A percentile compares a stretch with the other conserved stretches of the same genome.
Evolutionary conservation across 2,888 invertebrate species (phyloP).

Genomic region (Epinotia demarniana): DNA sequence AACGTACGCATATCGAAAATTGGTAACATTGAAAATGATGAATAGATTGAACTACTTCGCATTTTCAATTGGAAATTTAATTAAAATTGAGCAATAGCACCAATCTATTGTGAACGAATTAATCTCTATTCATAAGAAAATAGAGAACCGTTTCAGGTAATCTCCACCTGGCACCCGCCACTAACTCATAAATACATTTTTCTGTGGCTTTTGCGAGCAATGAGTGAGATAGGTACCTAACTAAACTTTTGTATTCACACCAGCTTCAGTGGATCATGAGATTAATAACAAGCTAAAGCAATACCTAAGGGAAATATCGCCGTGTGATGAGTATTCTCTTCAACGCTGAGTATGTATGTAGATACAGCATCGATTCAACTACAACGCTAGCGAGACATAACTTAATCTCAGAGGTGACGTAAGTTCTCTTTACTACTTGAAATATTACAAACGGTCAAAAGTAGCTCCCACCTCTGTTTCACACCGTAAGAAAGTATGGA

Average conservation of each 20-base stretch:
- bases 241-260: neutral
- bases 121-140: conserved; percentile 4
- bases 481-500: conserved; percentile 4
- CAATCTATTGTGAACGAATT: conserved; percentile 3
- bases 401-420: conserved; percentile 34
- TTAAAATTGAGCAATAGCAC: neutral
- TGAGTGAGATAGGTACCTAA: neutral
- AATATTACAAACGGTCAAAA: conserved; percentile 39
- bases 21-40: neutral
- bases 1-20: too few species aligned
- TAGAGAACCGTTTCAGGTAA: neutral
- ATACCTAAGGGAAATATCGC: conserved; percentile 23
- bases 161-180: neutral
- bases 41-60: neutral
- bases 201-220: neutral
- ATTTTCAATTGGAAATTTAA: neutral
- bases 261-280: conserved; percentile 1
- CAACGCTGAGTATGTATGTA: conserved; percentile 2
- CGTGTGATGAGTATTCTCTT: conserved; percentile 8
- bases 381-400: conserved; percentile 26
- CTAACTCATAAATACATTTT: neutral
- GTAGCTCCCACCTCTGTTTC: conserved; percentile 30
- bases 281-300: conserved; percentile 10
- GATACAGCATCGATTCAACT: conserved; percentile 8
- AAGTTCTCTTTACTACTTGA: conserved; percentile 37